Evolutionary conservation across 1,140 invertebrate genomes (phyloP).

Genomic region (Trichogramma pretiosum): DNA sequence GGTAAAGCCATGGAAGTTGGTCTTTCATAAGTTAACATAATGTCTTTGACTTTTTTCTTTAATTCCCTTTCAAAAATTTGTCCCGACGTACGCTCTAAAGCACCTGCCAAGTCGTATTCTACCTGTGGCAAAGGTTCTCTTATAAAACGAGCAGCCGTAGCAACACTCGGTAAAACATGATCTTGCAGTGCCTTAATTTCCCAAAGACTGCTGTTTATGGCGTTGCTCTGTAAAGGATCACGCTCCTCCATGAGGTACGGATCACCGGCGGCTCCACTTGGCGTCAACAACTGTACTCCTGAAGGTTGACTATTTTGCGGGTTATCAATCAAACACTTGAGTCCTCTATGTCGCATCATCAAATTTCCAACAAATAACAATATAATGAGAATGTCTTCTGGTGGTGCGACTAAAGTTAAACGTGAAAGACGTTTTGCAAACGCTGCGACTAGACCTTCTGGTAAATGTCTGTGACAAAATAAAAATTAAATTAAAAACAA

Average conservation of each 20-base stretch:
- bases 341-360: constrained; percentile 73
- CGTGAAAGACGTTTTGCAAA: constrained; percentile 85
- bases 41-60: constrained; percentile 53
- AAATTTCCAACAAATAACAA: constrained; percentile 81
- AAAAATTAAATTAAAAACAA: constrained; percentile 15
- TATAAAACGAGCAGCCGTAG: constrained; percentile 61
- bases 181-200: constrained; percentile 70
- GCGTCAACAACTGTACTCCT: constrained; percentile 21
- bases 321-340: constrained; percentile 67
- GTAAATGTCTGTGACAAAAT: constrained; percentile 66
- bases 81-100: constrained; percentile 52
- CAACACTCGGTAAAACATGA: constrained; percentile 66
- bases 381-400: constrained; percentile 70
- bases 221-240: constrained; percentile 68
- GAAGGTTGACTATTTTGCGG: constrained; percentile 37
- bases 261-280: constrained; percentile 48
- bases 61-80: constrained; percentile 57
- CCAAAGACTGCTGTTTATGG: constrained; percentile 84
- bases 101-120: constrained; percentile 57
- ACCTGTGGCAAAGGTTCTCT: constrained; percentile 54
- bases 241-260: constrained; percentile 74
- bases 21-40: constrained; percentile 54
- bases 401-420: constrained; percentile 69
- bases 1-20: constrained; percentile 44
- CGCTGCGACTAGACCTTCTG: constrained; percentile 82